Conservation (phyloP, 2,797 vertebrate species). For the Sebastes miniatus region DNA sequence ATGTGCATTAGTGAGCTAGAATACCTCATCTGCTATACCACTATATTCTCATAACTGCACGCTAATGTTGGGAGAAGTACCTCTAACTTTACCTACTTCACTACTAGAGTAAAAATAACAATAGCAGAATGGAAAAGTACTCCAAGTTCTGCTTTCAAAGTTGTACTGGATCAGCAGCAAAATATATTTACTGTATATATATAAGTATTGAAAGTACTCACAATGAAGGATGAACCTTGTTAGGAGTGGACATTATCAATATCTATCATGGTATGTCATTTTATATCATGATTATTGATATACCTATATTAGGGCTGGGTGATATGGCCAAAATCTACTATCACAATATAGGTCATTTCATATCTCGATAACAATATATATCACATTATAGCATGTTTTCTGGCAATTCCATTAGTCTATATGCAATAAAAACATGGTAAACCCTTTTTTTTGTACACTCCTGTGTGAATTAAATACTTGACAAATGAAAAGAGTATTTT, state of each 20-base stretch:
- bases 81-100: not conserved
- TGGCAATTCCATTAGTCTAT: no score
- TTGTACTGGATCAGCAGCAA: no score
- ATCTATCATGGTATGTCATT: not conserved
- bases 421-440: no score
- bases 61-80: not conserved
- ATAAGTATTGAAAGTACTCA: not conserved
- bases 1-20: not conserved
- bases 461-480: no score
- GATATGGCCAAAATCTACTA: no score
- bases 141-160: no score
- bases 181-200: no score
- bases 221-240: not conserved
- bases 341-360: no score
- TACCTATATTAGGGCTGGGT: no score
- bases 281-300: not conserved
- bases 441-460: fast-evolving
- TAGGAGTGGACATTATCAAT: not conserved
- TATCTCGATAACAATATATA: no score
- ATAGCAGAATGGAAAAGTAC: not conserved
- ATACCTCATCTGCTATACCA: not conserved
- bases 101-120: not conserved
- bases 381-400: no score
- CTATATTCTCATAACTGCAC: not conserved
- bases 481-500: no score